These are phyloP conservation scores for Miichthys miiuy DNA, from an alignment of 2,797 vertebrate species.

Conservation along the genomic window DNA sequence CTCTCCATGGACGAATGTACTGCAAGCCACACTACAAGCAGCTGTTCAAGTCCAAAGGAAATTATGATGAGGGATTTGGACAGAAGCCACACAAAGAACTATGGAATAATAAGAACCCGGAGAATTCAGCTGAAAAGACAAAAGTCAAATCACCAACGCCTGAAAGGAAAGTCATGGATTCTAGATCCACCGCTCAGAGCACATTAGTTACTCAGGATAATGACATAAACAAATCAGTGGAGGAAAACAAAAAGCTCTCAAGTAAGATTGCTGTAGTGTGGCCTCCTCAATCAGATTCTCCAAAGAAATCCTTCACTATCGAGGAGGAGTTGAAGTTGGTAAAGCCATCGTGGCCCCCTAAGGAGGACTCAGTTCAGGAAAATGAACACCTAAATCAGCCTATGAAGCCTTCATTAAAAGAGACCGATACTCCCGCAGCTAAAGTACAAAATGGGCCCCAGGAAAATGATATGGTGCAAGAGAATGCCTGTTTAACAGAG, in stretches of 20 bases:
- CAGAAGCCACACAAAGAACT: conserved; percentile 94
- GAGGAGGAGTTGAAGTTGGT: conserved; percentile 89
- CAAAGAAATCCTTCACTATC: conserved; percentile 85
- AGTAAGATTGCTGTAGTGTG: conserved; percentile 93
- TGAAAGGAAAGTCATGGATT: conserved; percentile 72
- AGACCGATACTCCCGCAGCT: conserved; percentile 62
- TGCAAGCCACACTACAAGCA: conserved; percentile 99
- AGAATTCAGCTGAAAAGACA: conserved; percentile 70
- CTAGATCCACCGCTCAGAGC: conserved; percentile 61
- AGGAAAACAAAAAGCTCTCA: conserved; percentile 82
- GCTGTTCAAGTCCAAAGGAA: conserved; percentile 98
- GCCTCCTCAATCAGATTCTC: conserved; percentile 90
- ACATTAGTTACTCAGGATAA: conserved; percentile 49
- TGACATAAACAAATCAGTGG: conserved; percentile 63
- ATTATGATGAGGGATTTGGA: conserved; percentile 99
- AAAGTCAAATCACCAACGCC: conserved; percentile 71
- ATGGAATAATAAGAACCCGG: conserved; percentile 88
- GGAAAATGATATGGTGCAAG: conserved; percentile 53
- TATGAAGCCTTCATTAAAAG: conserved; percentile 61
- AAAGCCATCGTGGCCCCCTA: conserved; percentile 95
- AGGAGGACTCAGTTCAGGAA: conserved; percentile 73
- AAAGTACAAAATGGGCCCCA: conserved; percentile 56
- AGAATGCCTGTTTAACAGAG: conserved; percentile 34
- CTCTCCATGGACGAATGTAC: conserved; percentile 98
- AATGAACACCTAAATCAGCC: conserved; percentile 58